Evolutionary conservation across 2,113 vertebrate species (phyloP), one percentile per base, ranked within the genome.

Genomic region (Notothenia rossii): DNA sequence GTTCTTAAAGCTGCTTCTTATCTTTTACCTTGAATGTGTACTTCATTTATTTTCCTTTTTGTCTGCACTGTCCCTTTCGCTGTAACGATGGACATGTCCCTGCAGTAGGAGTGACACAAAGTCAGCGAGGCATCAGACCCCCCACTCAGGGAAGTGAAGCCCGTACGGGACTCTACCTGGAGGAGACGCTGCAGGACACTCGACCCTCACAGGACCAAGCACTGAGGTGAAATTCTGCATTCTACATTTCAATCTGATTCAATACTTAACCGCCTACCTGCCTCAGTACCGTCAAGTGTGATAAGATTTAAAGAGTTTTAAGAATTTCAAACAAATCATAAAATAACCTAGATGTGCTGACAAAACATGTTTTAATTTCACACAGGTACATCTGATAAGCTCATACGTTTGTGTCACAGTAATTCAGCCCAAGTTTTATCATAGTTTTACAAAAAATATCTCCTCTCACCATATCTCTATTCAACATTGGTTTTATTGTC

Each of bases 141-240:
- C 86, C 82, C 7, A 81, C 83, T 77, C 91, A 93, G 74, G 82
- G 79, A 66, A 83, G 66, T 72, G 86, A 82, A 64, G 76, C 61
- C 66, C 64, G 25, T 6, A 51, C 60, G 8, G 84, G 60, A 14
- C 56, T 88, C 55, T 87, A 87, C 60, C 59, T 85, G 69, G 93
- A 94, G 67, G 88, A 91, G 33, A 81, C 61, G 2, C 72, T 88
- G n/a, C 88, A 89, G 22, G 90, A 91, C 64, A 71, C 17, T 0
- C 20, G 58, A 18, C 63, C 78, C 12, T 17, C 75, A 33, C 84
- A 90, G 46, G 77, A 85, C 58, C 85, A 77, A 72, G 43, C 60
- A 36, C 60, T 69, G 0, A 86, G 93, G 95, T 95, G 76, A 73
- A 45, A 76, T 9, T 65, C 6, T 33, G 0, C 43, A n/a, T 22